These are phyloP conservation scores for Acipenser oxyrinchus DNA, from an alignment of 2,797 vertebrate species.

Conservation along the genomic window DNA sequence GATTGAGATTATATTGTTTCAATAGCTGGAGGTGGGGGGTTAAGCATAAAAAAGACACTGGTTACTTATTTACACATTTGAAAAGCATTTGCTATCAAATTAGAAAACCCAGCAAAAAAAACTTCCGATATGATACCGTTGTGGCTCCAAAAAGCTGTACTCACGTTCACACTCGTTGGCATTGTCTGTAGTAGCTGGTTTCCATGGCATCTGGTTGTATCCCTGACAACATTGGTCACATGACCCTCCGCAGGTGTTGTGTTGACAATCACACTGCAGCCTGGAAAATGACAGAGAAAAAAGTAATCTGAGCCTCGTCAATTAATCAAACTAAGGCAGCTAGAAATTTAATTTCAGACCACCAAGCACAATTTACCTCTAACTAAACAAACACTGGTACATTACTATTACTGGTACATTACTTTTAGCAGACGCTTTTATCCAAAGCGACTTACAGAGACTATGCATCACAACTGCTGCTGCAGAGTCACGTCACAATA, in stretches of 20 bases:
- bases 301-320: not conserved
- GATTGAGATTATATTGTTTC: too few species aligned
- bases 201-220: constrained; percentile 85
- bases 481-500: too few species aligned
- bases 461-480: not conserved
- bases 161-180: constrained; percentile 91
- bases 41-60: too few species aligned
- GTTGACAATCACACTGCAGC: constrained; percentile 86
- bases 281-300: constrained; percentile 43
- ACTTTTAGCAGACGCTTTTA: not conserved
- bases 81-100: too few species aligned
- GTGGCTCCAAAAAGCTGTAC: constrained; percentile 32
- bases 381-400: not conserved
- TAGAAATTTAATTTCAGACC: constrained; percentile 2
- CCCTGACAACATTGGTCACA: constrained; percentile 86
- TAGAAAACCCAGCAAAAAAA: too few species aligned
- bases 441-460: not conserved
- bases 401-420: constrained; percentile 15
- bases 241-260: constrained; percentile 87
- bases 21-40: too few species aligned
- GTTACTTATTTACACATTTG: too few species aligned
- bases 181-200: constrained; percentile 80
- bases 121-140: too few species aligned
- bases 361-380: not conserved
- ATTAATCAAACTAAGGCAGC: not conserved